Conservation (phyloP, 2,113 vertebrate species). For the Piaya cayana region DNA sequence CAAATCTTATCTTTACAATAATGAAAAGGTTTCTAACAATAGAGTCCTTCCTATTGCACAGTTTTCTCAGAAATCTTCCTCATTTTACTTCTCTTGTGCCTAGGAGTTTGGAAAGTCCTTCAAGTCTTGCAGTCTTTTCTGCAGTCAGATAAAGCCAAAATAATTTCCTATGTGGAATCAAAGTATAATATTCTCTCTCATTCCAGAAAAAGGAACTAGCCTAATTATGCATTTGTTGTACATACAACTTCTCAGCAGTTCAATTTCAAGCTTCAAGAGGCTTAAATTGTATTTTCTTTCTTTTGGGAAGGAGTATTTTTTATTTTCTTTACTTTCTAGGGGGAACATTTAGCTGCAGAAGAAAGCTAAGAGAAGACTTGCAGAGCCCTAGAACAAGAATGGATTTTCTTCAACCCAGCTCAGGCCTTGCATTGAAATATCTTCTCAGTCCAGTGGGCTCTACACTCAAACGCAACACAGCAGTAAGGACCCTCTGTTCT, state of each 20-base stretch:
- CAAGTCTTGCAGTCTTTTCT: not conserved
- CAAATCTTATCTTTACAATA: not conserved
- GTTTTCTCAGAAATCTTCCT: not conserved
- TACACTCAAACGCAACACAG: not conserved
- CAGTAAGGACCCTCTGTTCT: not conserved
- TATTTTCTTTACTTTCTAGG: not conserved
- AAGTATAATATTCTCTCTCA: not conserved
- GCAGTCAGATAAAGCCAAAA: not conserved
- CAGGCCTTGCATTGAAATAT: not conserved
- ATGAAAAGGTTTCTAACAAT: not conserved
- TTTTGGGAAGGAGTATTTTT: not conserved
- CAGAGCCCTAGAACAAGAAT: not conserved
- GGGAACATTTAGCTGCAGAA: not conserved
- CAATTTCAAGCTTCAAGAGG: not conserved
- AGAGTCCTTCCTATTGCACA: not conserved
- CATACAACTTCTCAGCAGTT: not conserved
- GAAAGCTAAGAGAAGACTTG: not conserved
- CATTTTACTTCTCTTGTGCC: not conserved
- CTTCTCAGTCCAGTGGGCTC: not conserved
- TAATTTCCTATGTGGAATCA: not conserved
- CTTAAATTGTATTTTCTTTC: not conserved
- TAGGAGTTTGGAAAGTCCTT: not conserved
- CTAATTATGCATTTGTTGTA: not conserved
- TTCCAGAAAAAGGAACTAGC: not conserved
- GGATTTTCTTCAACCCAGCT: not conserved